These are phyloP conservation scores for Ivindomyrus marchei DNA, from an alignment of 2,113 vertebrate genomes.

Conservation along the genomic window DNA sequence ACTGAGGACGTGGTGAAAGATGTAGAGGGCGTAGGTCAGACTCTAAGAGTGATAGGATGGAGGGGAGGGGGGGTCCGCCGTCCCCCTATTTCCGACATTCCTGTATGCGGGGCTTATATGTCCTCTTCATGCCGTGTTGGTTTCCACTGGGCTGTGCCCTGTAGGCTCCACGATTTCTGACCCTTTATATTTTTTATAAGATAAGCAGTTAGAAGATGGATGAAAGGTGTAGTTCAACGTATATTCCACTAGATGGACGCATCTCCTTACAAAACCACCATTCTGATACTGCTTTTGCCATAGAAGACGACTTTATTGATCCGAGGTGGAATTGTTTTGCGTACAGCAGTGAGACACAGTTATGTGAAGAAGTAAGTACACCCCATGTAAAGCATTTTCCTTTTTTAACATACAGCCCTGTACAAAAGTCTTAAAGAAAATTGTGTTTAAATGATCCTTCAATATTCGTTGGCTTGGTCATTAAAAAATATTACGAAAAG, in stretches of 20 bases:
- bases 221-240: background rate
- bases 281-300: background rate
- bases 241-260: background rate
- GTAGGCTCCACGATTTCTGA: background rate
- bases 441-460: too few relatives aligned
- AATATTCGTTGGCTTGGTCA: too few relatives aligned
- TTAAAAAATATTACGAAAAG: too few relatives aligned
- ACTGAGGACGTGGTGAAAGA: background rate
- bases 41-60: background rate
- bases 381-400: too few relatives aligned
- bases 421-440: too few relatives aligned
- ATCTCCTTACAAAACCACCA: background rate
- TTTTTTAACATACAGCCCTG: too few relatives aligned
- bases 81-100: background rate
- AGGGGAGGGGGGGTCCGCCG: too few relatives aligned
- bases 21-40: background rate
- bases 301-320: too few relatives aligned
- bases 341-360: too few relatives aligned
- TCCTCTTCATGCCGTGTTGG: background rate
- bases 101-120: background rate
- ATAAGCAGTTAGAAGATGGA: background rate
- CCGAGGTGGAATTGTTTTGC: too few relatives aligned
- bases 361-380: too few relatives aligned
- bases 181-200: background rate
- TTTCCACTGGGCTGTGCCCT: background rate